Percentiles rank a stretch among this genome's conserved stretches.
phyloP scores from a whole-genome alignment of 2,888 invertebrate species.

The Agonopterix alstromeriana region DNA sequence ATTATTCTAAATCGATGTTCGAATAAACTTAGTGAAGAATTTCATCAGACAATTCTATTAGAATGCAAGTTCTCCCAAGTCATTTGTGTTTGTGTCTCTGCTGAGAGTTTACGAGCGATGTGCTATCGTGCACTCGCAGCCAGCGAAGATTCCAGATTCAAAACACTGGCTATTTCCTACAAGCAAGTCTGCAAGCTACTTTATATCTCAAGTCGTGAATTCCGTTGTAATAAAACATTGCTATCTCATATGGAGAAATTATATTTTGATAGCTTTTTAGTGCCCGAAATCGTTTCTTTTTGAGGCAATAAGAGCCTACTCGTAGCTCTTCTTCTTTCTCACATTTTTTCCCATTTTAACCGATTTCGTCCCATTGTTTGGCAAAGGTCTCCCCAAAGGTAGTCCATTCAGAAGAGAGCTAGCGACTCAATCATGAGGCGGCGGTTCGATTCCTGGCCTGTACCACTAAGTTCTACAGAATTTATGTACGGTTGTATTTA shows the following conservation, averaged over 20 bases:
- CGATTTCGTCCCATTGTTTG: too few species aligned
- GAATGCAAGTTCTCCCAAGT: constrained; percentile 20
- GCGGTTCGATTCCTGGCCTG: too few species aligned
- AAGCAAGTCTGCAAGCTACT: constrained; percentile 27
- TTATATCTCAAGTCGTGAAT: constrained; percentile 41
- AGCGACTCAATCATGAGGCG: too few species aligned
- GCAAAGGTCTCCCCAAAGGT: too few species aligned
- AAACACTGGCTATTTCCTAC: constrained; percentile 21
- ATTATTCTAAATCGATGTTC: too few species aligned
- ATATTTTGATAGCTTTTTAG: not conserved
- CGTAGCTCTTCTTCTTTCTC: too few species aligned
- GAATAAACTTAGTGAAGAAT: not conserved
- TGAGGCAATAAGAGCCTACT: too few species aligned
- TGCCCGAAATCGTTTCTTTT: too few species aligned
- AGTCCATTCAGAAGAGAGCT: too few species aligned
- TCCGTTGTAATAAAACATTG: constrained; percentile 44
- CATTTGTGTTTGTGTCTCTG: constrained; percentile 59
- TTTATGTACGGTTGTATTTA: too few species aligned
- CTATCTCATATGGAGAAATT: constrained; percentile 29
- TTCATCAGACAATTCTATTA: constrained; percentile 8
- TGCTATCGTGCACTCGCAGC: constrained; percentile 58
- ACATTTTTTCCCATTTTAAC: too few species aligned
- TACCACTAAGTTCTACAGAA: too few species aligned
- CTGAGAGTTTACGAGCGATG: constrained; percentile 63
- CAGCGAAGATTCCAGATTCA: constrained; percentile 63